Conservation (phyloP, 2,797 vertebrate species). For the Syndactyla subalaris region DNA sequence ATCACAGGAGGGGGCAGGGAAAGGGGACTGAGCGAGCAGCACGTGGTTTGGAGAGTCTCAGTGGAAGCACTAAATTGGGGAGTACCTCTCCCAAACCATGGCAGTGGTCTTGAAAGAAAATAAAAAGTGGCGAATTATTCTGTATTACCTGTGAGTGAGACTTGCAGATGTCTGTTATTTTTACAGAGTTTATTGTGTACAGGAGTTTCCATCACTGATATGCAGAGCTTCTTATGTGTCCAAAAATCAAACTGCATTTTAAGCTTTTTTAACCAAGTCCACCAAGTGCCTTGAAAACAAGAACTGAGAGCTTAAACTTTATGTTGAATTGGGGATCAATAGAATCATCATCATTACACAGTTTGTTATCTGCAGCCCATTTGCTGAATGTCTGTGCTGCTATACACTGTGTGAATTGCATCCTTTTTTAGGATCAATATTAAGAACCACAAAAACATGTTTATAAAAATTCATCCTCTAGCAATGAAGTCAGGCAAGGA, state of each 20-base stretch:
- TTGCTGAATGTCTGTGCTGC: neutral
- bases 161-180: neutral
- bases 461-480: neutral
- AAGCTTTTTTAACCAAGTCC: neutral
- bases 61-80: neutral
- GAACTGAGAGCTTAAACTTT: neutral
- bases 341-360: neutral
- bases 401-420: neutral
- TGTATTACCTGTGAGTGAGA: neutral
- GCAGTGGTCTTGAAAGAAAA: neutral
- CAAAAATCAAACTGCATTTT: neutral
- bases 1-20: neutral
- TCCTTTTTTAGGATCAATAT: neutral
- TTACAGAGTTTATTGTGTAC: neutral
- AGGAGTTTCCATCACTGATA: neutral
- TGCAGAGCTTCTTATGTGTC: neutral
- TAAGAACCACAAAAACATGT: neutral
- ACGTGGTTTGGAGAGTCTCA: neutral
- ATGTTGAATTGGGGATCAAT: slow-evolving; percentile 32
- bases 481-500: neutral
- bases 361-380: neutral
- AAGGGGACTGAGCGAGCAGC: neutral
- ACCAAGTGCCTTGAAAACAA: slow-evolving; percentile 21
- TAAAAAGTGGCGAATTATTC: neutral
- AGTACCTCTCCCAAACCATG: neutral